Evolutionary conservation across 2,888 invertebrate genomes (phyloP).

Genomic region (Drosophila falleni): DNA sequence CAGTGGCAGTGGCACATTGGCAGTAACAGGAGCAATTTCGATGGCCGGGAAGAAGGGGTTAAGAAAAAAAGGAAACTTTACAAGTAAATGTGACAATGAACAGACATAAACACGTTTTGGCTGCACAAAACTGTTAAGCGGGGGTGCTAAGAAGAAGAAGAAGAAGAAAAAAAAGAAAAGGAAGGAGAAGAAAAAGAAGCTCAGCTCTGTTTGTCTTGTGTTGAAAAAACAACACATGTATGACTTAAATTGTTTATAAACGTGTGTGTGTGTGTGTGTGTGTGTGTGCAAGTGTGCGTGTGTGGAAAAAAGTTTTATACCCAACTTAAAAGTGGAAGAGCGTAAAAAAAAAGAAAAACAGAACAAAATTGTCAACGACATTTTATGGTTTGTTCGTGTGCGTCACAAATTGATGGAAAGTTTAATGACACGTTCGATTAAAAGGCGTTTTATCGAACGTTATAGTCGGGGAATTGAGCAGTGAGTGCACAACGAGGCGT

Average conservation of each 20-base stretch:
- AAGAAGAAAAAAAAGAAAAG: no score
- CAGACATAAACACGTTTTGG: constrained; percentile 78
- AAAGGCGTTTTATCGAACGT: constrained; percentile 41
- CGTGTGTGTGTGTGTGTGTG: constrained; percentile 22
- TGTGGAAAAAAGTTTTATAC: constrained; percentile 48
- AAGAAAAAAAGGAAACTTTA: constrained; percentile 56
- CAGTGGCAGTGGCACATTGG: constrained; percentile 38
- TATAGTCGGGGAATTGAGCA: background rate
- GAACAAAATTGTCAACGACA: constrained; percentile 49
- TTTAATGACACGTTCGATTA: constrained; percentile 73
- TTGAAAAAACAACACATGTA: constrained; percentile 72
- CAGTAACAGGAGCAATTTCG: constrained; percentile 27
- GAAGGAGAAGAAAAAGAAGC: background rate
- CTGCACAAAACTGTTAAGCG: constrained; percentile 65
- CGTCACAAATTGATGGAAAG: constrained; percentile 66
- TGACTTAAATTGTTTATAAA: constrained; percentile 72
- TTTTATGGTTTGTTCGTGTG: constrained; percentile 50
- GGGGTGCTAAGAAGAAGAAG: background rate
- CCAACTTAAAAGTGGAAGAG: constrained; percentile 37
- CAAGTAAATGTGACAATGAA: constrained; percentile 79
- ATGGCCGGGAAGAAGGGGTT: background rate
- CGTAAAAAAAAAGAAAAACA: constrained; percentile 1
- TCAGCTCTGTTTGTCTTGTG: constrained; percentile 58
- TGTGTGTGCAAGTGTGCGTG: constrained; percentile 16
- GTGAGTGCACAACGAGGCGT: constrained; percentile 22